A percentile compares a stretch with the other conserved stretches of the same genome.
Conservation (phyloP, 1,140 invertebrate species). For the Globodera rostochiensis region DNA sequence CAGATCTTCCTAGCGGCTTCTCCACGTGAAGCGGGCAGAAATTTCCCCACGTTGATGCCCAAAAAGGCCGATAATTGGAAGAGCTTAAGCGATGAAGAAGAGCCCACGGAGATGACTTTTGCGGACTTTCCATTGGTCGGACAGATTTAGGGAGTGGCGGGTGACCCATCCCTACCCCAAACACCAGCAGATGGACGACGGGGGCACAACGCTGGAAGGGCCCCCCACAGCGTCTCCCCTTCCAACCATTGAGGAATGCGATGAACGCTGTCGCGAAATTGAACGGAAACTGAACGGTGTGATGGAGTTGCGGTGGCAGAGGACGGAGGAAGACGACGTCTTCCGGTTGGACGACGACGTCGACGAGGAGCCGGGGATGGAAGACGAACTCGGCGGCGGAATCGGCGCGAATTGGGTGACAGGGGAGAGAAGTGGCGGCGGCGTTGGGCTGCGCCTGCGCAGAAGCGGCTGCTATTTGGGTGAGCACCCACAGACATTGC, state of each 20-base stretch:
- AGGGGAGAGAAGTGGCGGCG: neutral
- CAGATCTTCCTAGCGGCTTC: conserved; percentile 18
- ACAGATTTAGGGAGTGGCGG: no score
- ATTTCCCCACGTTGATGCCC: conserved; percentile 21
- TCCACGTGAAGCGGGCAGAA: conserved; percentile 8
- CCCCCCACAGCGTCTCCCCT: no score
- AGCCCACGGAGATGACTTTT: conserved; percentile 1
- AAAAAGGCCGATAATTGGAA: neutral
- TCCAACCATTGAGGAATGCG: conserved; percentile 10
- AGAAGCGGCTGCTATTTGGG: conserved; percentile 8
- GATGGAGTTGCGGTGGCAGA: neutral
- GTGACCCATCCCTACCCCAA: neutral
- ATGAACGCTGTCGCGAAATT: conserved; percentile 26
- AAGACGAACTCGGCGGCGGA: neutral
- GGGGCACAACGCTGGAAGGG: neutral
- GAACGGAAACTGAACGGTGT: conserved; percentile 23
- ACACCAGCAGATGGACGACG: conserved; percentile 15
- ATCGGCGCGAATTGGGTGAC: neutral
- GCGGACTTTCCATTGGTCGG: neutral
- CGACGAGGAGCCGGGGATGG: neutral
- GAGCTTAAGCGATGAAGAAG: neutral
- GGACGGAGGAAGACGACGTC: neutral
- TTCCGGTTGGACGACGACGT: conserved; percentile 10
- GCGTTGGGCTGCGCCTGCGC: neutral
- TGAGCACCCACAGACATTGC: conserved; percentile 1